Conservation (phyloP, 2,113 vertebrate species). For the Lichenostomus cassidix region DNA sequence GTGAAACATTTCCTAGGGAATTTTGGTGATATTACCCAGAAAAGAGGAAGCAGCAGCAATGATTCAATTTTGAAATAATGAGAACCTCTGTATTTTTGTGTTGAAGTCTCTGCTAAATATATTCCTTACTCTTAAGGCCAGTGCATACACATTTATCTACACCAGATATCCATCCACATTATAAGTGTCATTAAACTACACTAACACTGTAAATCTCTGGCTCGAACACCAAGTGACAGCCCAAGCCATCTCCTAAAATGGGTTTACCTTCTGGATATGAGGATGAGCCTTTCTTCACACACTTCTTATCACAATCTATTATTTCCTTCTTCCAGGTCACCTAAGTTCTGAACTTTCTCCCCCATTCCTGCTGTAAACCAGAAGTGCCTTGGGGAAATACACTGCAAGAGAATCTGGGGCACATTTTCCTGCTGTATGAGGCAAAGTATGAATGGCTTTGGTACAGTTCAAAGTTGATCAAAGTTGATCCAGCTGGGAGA, state of each 20-base stretch:
- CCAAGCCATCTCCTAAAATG: not conserved
- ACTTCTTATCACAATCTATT: not conserved
- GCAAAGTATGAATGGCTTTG: not conserved
- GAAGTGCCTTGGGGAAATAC: not conserved
- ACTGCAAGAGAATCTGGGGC: not conserved
- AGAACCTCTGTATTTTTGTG: not conserved
- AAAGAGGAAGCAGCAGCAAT: not conserved
- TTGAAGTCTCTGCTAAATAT: not conserved
- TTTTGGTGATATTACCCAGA: not conserved
- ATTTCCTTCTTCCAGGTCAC: not conserved
- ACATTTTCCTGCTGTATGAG: not conserved
- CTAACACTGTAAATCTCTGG: not conserved
- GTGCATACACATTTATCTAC: not conserved
- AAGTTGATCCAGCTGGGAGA: not conserved
- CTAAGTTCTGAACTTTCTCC: not conserved
- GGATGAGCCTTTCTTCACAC: not conserved
- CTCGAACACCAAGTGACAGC: not conserved
- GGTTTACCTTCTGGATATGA: not conserved
- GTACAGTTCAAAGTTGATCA: not conserved
- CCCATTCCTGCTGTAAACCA: not conserved
- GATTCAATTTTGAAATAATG: not conserved
- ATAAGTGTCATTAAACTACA: not conserved
- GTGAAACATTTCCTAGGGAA: not conserved
- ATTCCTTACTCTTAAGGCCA: not conserved
- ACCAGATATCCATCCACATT: not conserved